Percentiles rank a stretch among this genome's conserved stretches.
phyloP scores from a whole-genome alignment of 2,113 vertebrate genomes.

The Ptilonorhynchus violaceus region DNA sequence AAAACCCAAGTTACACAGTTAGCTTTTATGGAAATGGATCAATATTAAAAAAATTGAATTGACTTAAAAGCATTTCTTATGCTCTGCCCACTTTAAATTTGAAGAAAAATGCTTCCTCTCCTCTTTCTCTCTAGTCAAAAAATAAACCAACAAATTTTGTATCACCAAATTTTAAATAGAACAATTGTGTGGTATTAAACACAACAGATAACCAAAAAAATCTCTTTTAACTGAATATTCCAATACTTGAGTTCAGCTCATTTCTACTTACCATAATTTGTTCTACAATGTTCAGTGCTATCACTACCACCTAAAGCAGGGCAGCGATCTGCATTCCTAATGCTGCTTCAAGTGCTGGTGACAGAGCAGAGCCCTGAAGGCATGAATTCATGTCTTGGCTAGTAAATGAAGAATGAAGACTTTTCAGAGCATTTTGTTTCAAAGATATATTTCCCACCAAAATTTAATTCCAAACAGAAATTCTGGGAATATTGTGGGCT shows the following conservation, averaged over 20 bases:
- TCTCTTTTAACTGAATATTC: background rate
- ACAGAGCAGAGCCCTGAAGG: constrained; percentile 5
- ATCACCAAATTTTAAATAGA: background rate
- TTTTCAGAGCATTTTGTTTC: constrained; percentile 9
- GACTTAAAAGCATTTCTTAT: background rate
- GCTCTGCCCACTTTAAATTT: background rate
- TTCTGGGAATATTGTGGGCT: background rate
- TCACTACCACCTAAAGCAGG: background rate
- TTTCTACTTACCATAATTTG: background rate
- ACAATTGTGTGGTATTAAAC: background rate
- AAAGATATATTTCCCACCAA: background rate
- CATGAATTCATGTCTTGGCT: background rate
- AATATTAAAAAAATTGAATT: background rate
- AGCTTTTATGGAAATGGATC: background rate
- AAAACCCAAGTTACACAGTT: background rate
- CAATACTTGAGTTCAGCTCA: background rate
- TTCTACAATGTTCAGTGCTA: background rate
- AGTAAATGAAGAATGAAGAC: constrained; percentile 15
- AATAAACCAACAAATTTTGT: background rate
- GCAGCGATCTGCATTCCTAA: background rate
- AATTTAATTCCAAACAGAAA: background rate
- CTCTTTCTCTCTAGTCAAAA: background rate
- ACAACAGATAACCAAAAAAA: background rate
- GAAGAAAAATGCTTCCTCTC: background rate
- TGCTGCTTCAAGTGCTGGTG: background rate